Evolutionary conservation across 2,888 invertebrate species (phyloP).

Genomic region (Ennomos erosarius): DNA sequence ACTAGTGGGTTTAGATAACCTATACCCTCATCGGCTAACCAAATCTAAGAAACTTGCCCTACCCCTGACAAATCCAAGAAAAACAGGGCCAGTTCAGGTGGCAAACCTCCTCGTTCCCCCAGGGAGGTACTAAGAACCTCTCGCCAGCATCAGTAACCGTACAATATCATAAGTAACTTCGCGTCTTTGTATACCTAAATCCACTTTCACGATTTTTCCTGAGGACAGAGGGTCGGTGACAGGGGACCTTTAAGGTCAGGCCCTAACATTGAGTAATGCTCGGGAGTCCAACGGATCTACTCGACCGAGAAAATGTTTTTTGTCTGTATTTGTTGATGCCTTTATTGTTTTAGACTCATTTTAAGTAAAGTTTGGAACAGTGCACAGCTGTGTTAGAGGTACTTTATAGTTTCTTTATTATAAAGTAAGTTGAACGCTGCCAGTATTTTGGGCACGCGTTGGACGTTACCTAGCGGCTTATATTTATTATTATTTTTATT

Average conservation of each 20-base stretch:
- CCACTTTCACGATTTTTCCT: constrained; percentile 45
- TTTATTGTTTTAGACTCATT: constrained; percentile 2
- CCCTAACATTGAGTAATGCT: constrained; percentile 44
- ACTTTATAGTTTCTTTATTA: too few relatives aligned
- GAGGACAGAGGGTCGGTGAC: constrained; percentile 41
- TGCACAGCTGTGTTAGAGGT: too few relatives aligned
- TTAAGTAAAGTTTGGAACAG: too few relatives aligned
- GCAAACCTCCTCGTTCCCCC: constrained; percentile 26
- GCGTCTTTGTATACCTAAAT: constrained; percentile 39
- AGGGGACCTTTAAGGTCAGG: constrained; percentile 42
- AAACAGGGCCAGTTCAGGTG: constrained; percentile 26
- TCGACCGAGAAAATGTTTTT: constrained; percentile 29
- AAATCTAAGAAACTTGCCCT: constrained; percentile 8
- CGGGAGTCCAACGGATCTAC: constrained; percentile 13
- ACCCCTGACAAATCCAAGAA: constrained; percentile 13
- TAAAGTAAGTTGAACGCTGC: too few relatives aligned
- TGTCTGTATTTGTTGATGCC: constrained; percentile 19
- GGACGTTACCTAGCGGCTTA: too few relatives aligned
- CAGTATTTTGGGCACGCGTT: too few relatives aligned
- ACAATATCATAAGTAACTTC: constrained; percentile 44
- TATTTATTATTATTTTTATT: too few relatives aligned
- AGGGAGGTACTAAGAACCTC: constrained; percentile 30
- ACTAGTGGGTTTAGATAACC: background rate
- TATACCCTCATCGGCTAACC: background rate
- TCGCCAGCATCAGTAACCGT: constrained; percentile 35